Percentiles rank a stretch among this genome's conserved stretches.
Evolutionary conservation across 1,140 invertebrate species (phyloP).

Genomic region (Drosophila pallidifrons): DNA sequence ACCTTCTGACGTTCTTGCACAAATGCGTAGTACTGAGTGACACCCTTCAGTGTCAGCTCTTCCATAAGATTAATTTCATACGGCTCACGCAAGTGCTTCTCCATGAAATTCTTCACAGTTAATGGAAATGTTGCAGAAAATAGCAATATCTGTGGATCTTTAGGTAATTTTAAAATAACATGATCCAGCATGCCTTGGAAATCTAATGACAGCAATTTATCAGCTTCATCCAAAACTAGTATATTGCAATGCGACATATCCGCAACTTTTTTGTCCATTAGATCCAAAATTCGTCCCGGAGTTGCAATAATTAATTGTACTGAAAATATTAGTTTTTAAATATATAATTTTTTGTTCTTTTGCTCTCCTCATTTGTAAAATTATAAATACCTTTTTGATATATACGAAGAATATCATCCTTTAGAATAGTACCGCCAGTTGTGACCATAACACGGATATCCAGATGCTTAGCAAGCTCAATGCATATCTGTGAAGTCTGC

Average conservation of each 20-base stretch:
- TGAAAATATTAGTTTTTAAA: slow-evolving; percentile 76
- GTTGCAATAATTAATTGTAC: slow-evolving; percentile 99
- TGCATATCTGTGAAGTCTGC: slow-evolving; percentile 99
- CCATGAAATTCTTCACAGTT: slow-evolving; percentile 99
- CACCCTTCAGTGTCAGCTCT: slow-evolving; percentile 99
- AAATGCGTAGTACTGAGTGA: slow-evolving; percentile 99
- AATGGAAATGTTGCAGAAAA: slow-evolving; percentile 99
- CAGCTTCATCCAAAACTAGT: slow-evolving; percentile 99
- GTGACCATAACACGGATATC: slow-evolving; percentile 99
- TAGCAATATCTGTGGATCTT: slow-evolving; percentile 98
- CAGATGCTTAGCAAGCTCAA: slow-evolving; percentile 98
- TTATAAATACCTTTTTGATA: slow-evolving; percentile 94
- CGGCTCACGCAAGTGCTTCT: slow-evolving; percentile 97
- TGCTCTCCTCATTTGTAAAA: background rate
- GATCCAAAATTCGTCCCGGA: slow-evolving; percentile 99
- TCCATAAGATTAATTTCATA: slow-evolving; percentile 99
- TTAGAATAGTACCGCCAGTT: slow-evolving; percentile 98
- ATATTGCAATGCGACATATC: slow-evolving; percentile 98
- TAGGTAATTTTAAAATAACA: slow-evolving; percentile 96
- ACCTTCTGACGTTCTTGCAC: slow-evolving; percentile 99
- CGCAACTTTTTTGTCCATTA: slow-evolving; percentile 99
- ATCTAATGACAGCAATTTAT: slow-evolving; percentile 99
- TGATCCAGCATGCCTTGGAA: slow-evolving; percentile 99
- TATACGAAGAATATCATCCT: slow-evolving; percentile 99
- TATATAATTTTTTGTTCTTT: background rate